Evolutionary conservation across 2,797 vertebrate species (phyloP).

Genomic region (Acanthornis magna): DNA sequence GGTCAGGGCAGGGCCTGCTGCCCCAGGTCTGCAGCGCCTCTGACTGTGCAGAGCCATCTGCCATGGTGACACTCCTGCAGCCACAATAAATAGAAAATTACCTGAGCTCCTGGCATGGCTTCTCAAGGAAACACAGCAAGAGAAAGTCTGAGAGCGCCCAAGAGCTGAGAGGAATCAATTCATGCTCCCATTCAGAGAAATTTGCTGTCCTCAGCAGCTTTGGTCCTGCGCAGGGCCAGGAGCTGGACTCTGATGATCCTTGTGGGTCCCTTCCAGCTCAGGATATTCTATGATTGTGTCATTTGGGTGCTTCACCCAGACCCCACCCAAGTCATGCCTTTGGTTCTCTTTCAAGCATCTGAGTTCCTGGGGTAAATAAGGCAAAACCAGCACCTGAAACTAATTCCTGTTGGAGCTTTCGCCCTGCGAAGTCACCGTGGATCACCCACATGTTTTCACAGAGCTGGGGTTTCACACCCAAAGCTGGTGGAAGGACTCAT

Average conservation of each 20-base stretch:
- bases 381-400: not conserved
- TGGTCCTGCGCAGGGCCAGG: not conserved
- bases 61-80: not conserved
- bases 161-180: not conserved
- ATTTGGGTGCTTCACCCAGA: not conserved
- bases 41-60: not conserved
- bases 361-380: not conserved
- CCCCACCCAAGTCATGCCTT: not conserved
- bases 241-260: not conserved
- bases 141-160: not conserved
- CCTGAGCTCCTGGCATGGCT: not conserved
- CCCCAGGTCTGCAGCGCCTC: not conserved
- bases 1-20: not conserved
- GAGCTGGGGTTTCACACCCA: not conserved
- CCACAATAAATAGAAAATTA: not conserved
- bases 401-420: not conserved
- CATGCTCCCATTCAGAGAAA: not conserved
- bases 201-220: not conserved
- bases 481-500: not conserved
- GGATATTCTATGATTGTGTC: not conserved
- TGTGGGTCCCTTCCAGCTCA: not conserved
- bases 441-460: not conserved
- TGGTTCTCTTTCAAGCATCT: not conserved
- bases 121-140: not conserved
- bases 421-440: fast-evolving